phyloP scores from a whole-genome alignment of 1,140 invertebrate genomes.

The Leptoteleia sp. region DNA sequence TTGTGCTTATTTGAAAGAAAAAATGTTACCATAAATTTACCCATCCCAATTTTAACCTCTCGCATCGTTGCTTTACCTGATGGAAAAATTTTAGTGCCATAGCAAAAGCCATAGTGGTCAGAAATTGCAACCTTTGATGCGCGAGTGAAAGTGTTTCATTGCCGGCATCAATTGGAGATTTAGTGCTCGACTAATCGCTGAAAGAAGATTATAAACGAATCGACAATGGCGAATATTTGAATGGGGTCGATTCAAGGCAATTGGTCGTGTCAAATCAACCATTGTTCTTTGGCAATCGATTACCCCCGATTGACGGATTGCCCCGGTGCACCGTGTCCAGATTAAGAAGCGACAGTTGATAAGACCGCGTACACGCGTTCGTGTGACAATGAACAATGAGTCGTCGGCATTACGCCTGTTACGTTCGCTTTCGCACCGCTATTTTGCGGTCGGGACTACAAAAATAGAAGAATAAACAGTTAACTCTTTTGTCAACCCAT shows the following conservation, averaged over 20 bases:
- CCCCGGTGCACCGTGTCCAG: constrained; percentile 40
- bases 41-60: no score
- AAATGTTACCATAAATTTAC: no score
- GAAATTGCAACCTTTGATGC: no score
- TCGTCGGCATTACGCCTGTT: constrained; percentile 33
- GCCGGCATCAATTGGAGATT: constrained; percentile 26
- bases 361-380: constrained; percentile 47
- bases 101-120: no score
- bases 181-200: constrained; percentile 35
- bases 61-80: no score
- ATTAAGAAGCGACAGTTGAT: constrained; percentile 59
- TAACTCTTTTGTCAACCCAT: no score
- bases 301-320: constrained; percentile 49
- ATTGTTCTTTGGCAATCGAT: constrained; percentile 60
- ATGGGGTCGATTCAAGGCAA: constrained; percentile 41
- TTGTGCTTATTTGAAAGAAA: no score
- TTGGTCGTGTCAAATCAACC: constrained; percentile 57
- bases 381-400: constrained; percentile 37
- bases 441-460: constrained; percentile 22
- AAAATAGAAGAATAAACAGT: no score
- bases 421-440: constrained; percentile 22
- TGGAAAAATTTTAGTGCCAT: no score
- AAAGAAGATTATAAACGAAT: constrained; percentile 63
- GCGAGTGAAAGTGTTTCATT: constrained; percentile 25
- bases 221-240: constrained; percentile 43